Conservation (phyloP, 2,888 invertebrate genomes). For the Dendrolimus houi region DNA sequence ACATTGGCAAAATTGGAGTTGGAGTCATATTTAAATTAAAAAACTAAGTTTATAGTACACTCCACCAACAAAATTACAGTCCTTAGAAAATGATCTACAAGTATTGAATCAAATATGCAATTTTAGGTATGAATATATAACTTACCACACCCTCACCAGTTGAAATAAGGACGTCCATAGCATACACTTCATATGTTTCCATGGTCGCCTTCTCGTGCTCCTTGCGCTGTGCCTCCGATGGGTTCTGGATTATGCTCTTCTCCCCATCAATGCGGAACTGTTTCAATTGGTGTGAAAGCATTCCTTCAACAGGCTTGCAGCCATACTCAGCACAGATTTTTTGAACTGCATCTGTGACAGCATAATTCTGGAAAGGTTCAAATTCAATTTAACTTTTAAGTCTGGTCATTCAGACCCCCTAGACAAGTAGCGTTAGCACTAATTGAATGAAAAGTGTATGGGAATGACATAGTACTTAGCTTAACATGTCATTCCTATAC, state of each 20-base stretch:
- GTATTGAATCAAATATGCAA: too few relatives aligned
- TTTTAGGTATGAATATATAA: conserved; percentile 10
- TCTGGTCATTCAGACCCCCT: too few relatives aligned
- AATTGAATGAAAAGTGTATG: too few relatives aligned
- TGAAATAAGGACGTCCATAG: conserved; percentile 97
- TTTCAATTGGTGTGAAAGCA: conserved; percentile 96
- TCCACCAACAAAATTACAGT: too few relatives aligned
- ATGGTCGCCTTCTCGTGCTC: conserved; percentile 98
- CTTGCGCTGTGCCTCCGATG: conserved; percentile 96
- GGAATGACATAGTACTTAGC: too few relatives aligned
- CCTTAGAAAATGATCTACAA: too few relatives aligned
- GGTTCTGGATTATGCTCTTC: conserved; percentile 89
- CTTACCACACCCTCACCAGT: conserved; percentile 94
- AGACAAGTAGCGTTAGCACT: too few relatives aligned
- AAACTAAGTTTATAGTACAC: too few relatives aligned
- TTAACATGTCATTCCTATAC: too few relatives aligned
- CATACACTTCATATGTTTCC: conserved; percentile 98
- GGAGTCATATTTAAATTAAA: too few relatives aligned
- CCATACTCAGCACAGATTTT: conserved; percentile 94
- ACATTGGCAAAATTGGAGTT: too few relatives aligned
- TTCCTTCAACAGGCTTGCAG: conserved; percentile 98
- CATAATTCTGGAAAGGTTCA: conserved; percentile 82
- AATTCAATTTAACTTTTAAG: too few relatives aligned
- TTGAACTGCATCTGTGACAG: conserved; percentile 93
- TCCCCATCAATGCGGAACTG: conserved; percentile 98